Conservation (phyloP, 2,888 invertebrate species). For the Hyles lineata region DNA sequence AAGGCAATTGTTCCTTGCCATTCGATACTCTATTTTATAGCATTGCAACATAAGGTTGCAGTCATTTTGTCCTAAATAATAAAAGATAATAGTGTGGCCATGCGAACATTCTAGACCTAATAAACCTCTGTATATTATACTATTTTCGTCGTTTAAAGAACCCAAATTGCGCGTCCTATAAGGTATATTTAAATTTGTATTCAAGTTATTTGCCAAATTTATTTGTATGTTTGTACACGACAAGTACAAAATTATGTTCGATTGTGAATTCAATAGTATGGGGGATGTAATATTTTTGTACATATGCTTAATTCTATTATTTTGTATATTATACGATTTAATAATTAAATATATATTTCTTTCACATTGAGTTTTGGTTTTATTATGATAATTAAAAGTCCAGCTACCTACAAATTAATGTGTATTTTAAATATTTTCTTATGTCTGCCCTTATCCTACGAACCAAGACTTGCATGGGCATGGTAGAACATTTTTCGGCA, state of each 20-base stretch:
- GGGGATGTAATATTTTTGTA: constrained; percentile 33
- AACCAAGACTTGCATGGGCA: no score
- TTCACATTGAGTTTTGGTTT: constrained; percentile 29
- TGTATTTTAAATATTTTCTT: no score
- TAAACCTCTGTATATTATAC: no score
- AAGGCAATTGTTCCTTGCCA: no score
- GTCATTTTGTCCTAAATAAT: no score
- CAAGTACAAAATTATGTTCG: constrained; percentile 21
- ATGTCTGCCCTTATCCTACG: no score
- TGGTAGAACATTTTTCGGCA: no score
- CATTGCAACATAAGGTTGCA: no score
- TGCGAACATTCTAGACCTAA: no score
- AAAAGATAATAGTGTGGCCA: not conserved
- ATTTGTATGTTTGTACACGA: constrained; percentile 24
- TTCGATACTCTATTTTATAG: no score
- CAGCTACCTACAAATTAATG: not conserved
- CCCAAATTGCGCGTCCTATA: not conserved
- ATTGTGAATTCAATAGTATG: constrained; percentile 12
- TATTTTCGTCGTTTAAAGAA: not conserved
- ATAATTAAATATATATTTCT: constrained; percentile 32
- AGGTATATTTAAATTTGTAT: constrained; percentile 21
- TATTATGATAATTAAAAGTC: constrained; percentile 9
- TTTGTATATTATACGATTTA: constrained; percentile 30
- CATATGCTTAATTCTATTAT: constrained; percentile 34
- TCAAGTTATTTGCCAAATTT: constrained; percentile 30